Percentiles rank a stretch among this genome's conserved stretches.
phyloP scores from a whole-genome alignment of 2,888 invertebrate species.

The Spodoptera picta region DNA sequence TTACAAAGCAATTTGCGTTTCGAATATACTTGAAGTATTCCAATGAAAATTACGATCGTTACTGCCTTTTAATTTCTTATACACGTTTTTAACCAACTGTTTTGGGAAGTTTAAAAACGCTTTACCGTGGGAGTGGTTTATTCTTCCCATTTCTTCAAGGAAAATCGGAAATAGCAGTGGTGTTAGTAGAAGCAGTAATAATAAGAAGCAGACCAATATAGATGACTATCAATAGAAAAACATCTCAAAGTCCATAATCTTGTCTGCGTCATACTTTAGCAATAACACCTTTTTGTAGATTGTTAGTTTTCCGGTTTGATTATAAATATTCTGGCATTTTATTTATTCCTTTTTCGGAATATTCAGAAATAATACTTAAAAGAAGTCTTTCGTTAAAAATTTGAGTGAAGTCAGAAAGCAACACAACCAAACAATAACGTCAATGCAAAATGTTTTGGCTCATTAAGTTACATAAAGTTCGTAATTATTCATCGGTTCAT shows the following conservation, averaged over 20 bases:
- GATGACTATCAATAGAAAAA: background rate
- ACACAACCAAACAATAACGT: background rate
- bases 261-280: constrained; percentile 16
- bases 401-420: background rate
- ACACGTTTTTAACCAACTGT: constrained; percentile 1
- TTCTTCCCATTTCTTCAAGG: too few relatives aligned
- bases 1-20: constrained; percentile 55
- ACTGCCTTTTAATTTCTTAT: constrained; percentile 24
- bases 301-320: constrained; percentile 2
- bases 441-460: constrained; percentile 12
- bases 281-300: constrained; percentile 7
- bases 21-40: constrained; percentile 20
- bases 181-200: too few relatives aligned
- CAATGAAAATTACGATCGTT: constrained; percentile 25
- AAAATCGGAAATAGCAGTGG: too few relatives aligned
- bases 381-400: background rate
- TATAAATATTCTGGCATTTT: background rate
- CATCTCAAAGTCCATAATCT: constrained; percentile 6
- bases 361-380: background rate
- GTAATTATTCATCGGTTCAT: constrained; percentile 55
- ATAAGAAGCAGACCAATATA: too few relatives aligned
- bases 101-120: background rate
- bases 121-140: background rate
- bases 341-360: constrained; percentile 3
- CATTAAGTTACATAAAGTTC: constrained; percentile 41